These are phyloP conservation scores for Nasonia oneida DNA, from an alignment of 2,888 invertebrate genomes.

Conservation along the genomic window DNA sequence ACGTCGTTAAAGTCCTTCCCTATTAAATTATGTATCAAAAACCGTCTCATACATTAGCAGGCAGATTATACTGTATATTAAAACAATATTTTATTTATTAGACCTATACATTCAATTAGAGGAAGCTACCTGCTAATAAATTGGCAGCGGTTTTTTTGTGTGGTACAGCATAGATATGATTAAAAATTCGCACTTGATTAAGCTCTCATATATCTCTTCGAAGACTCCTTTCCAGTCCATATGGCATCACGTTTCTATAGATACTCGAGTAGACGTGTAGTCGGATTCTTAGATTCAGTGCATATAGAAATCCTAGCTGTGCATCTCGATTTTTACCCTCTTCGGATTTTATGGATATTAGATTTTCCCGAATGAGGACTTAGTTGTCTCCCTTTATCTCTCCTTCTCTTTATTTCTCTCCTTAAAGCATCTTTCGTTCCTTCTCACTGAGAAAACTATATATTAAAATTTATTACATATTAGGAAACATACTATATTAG, in stretches of 20 bases:
- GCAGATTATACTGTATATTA: no score
- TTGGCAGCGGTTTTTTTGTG: no score
- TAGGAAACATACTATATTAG: no score
- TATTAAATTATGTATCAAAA: no score
- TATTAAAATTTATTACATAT: no score
- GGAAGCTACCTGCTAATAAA: no score
- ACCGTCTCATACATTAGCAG: no score
- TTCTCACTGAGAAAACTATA: no score
- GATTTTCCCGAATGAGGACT: neutral
- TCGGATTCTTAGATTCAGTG: conserved; percentile 23
- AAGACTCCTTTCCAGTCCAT: conserved; percentile 8
- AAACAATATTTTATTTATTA: no score
- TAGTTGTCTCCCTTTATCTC: neutral
- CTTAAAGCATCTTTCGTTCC: neutral
- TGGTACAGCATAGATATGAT: neutral
- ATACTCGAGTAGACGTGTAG: conserved; percentile 27
- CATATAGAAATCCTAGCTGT: conserved; percentile 12
- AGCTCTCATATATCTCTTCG: neutral
- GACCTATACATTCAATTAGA: no score
- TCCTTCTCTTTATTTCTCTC: neutral
- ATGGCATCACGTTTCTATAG: conserved; percentile 30
- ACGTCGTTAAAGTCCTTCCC: no score
- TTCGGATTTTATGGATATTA: neutral
- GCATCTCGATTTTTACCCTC: neutral
- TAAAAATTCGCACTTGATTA: neutral